Base-by-base conservation (phyloP, 2,797 vertebrate species). In the Astyanax mexicanus region DNA sequence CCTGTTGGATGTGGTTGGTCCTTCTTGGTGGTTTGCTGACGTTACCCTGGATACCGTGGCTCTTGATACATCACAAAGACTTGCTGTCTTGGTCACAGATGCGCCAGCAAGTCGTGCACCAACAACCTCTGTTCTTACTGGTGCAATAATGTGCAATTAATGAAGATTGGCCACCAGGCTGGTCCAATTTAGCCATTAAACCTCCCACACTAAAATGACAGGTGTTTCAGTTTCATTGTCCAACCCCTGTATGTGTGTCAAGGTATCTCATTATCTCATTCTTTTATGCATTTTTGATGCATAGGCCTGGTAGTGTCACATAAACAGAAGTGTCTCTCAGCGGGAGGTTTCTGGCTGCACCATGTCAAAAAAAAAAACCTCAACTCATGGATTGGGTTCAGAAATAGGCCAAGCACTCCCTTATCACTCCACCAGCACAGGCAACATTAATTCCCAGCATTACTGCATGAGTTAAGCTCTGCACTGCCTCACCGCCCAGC, bases 231-330 rank as follows among this genome's bases (percentile, higher is more conserved):
- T n/a, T n/a, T n/a, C n/a, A n/a, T n/a, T n/a, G n/a, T n/a, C n/a
- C n/a, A n/a, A n/a, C n/a, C n/a, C n/a, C n/a, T 60, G 57, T 52
- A 23, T 65, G 74, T 47, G 66, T n/a, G 38, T 57, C 40, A 74
- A 10, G 21, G 66, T 75, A 82, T 77, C 82, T 78, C 67, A 78
- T n/a, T n/a, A n/a, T n/a, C 29, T 77, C 66, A 81, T 72, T 78
- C 44, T 69, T 57, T 47, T 66, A 15, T 64, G 52, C 54, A 21
- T 55, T 60, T 66, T 40, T 80, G 79, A 84, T 76, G 82, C 80
- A 84, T 82, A 67, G 73, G 60, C 32, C 75, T 51, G 54, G 23
- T 62, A 55, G 54, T 81, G 71, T 47, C 65, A 51, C 70, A 80
- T 74, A 49, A 74, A 83, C 80, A 79, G 81, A 79, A 79, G 58